These are phyloP conservation scores for Nothura maculosa DNA, from an alignment of 2,797 vertebrate species.

Conservation along the genomic window DNA sequence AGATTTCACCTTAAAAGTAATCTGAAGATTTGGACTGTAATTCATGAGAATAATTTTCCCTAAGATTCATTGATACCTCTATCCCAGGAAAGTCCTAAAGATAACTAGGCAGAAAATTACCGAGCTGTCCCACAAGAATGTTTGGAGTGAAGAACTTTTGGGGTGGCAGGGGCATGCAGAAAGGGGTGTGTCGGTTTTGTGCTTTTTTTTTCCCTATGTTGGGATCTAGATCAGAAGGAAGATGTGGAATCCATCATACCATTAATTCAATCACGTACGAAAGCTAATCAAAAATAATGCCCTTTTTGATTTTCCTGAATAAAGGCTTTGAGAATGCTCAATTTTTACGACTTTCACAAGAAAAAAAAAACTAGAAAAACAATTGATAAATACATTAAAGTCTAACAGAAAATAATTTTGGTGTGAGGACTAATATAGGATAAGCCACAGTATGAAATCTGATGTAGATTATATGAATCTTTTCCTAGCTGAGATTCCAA, in stretches of 20 bases:
- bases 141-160: background rate
- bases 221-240: background rate
- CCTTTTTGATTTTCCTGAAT: background rate
- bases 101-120: background rate
- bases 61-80: background rate
- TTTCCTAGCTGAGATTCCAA: background rate
- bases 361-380: background rate
- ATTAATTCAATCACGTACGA: background rate
- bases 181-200: too few species aligned
- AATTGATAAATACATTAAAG: rapidly evolving
- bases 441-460: background rate
- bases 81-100: background rate
- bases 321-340: background rate
- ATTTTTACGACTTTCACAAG: background rate
- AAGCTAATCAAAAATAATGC: background rate
- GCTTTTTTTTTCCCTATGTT: too few species aligned
- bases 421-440: background rate
- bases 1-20: background rate
- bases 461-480: background rate
- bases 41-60: background rate
- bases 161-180: too few species aligned
- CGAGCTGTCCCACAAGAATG: background rate
- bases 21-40: background rate
- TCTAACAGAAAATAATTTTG: too few species aligned
- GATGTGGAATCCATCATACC: rapidly evolving